A percentile compares a stretch with the other conserved stretches of the same genome.
Conservation (phyloP, 37 sponge, comb jelly and placozoan genomes). For the Agelas oroides region DNA sequence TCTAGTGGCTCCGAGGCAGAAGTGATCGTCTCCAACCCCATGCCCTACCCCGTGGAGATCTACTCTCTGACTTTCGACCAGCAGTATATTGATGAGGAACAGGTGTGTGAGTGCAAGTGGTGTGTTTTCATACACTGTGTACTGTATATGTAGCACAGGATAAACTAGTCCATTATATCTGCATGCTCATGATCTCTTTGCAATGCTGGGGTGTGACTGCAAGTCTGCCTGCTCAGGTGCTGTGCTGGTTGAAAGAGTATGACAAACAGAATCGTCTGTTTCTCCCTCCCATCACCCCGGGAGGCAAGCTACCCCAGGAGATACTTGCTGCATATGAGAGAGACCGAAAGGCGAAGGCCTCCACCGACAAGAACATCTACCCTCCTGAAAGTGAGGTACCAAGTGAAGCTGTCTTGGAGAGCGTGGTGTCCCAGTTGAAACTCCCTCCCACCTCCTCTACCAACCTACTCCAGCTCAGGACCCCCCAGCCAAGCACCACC, state of each 20-base stretch:
- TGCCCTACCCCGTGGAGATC: conserved; percentile 89
- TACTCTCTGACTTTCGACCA: conserved; percentile 97
- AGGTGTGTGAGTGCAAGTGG: conserved; percentile 44
- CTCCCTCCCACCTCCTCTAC: neutral
- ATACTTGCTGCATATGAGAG: conserved; percentile 73
- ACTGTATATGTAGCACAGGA: too few species aligned
- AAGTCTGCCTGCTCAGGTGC: conserved; percentile 42
- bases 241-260: conserved; percentile 82
- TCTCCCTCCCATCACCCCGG: conserved; percentile 85
- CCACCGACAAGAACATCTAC: neutral
- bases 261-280: conserved; percentile 73
- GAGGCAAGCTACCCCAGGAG: conserved; percentile 80
- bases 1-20: conserved; percentile 80
- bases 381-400: neutral
- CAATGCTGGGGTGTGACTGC: too few species aligned
- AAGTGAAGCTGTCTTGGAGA: neutral
- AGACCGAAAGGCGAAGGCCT: neutral
- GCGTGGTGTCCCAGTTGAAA: neutral
- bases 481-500: conserved; percentile 20
- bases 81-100: conserved; percentile 91
- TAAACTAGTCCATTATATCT: too few species aligned
- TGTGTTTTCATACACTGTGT: conserved; percentile 1
- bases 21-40: conserved; percentile 86
- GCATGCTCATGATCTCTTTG: neutral
- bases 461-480: neutral